These are phyloP conservation scores for Oxyura jamaicensis DNA, from an alignment of 2,113 vertebrate genomes.

Conservation along the genomic window DNA sequence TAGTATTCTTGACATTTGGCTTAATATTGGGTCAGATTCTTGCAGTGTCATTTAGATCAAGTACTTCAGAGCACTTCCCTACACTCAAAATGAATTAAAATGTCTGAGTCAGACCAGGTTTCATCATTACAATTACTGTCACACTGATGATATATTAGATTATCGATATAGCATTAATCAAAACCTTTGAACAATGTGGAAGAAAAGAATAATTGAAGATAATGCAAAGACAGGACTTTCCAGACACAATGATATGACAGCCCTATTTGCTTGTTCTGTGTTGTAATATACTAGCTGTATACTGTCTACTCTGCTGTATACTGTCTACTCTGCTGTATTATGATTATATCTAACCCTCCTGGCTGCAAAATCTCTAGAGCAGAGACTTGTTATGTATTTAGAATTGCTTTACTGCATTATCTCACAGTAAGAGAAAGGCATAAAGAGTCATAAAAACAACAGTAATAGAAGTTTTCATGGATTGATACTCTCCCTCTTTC, in stretches of 20 bases:
- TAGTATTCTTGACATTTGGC: not conserved
- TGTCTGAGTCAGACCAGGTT: not conserved
- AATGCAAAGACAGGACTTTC: not conserved
- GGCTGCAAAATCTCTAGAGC: not conserved
- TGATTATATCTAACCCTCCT: not conserved
- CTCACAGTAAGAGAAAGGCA: not conserved
- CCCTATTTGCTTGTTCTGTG: not conserved
- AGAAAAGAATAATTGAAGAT: not conserved
- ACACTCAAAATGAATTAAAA: not conserved
- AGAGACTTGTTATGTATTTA: not conserved
- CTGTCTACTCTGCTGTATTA: not conserved
- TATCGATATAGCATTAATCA: not conserved
- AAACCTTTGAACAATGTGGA: not conserved
- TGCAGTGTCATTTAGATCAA: not conserved
- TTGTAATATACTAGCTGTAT: not conserved
- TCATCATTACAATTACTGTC: not conserved
- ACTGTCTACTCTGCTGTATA: not conserved
- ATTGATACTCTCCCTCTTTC: not conserved
- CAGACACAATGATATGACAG: not conserved
- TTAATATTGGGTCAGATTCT: slow-evolving; percentile 11
- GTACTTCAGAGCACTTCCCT: not conserved
- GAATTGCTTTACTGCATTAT: not conserved
- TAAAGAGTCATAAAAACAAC: not conserved
- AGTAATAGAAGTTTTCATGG: not conserved
- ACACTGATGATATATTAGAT: not conserved